Conservation (phyloP, 1,140 invertebrate genomes). For the Tyrophagus putrescentiae region DNA sequence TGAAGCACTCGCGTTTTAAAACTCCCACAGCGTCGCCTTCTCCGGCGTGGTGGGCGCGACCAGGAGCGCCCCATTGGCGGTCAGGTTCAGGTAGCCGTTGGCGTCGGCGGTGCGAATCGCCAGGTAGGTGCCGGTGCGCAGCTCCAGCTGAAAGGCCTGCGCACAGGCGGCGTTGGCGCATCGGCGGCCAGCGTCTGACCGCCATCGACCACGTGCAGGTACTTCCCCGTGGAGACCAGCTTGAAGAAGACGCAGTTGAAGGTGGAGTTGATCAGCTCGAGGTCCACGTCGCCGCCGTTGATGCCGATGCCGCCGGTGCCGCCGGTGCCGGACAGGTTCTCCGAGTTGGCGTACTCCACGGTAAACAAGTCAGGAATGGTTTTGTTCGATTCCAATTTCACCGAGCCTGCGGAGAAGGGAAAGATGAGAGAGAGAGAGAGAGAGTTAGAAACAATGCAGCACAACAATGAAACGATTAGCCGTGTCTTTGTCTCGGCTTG, state of each 20-base stretch:
- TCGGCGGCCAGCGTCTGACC: slow-evolving; percentile 17
- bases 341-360: slow-evolving; percentile 22
- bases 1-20: too few species aligned
- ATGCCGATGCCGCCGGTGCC: background rate
- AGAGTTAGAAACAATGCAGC: background rate
- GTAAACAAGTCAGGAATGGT: slow-evolving; percentile 23
- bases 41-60: slow-evolving; percentile 11
- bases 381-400: slow-evolving; percentile 24
- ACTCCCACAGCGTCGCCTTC: slow-evolving; percentile 25
- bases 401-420: slow-evolving; percentile 3
- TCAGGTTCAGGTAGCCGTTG: slow-evolving; percentile 21
- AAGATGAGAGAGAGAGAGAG: background rate
- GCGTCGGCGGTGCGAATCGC: slow-evolving; percentile 21
- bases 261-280: background rate
- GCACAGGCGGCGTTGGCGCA: slow-evolving; percentile 16
- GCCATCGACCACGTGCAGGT: slow-evolving; percentile 21
- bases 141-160: slow-evolving; percentile 23
- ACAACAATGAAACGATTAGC: too few species aligned
- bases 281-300: slow-evolving; percentile 7
- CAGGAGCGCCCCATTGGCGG: slow-evolving; percentile 19
- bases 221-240: slow-evolving; percentile 20
- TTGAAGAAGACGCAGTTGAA: slow-evolving; percentile 24
- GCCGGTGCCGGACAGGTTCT: background rate
- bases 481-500: too few species aligned
- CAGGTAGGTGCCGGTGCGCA: slow-evolving; percentile 17